Conservation (phyloP, 2,113 vertebrate species). For the Menura novaehollandiae region DNA sequence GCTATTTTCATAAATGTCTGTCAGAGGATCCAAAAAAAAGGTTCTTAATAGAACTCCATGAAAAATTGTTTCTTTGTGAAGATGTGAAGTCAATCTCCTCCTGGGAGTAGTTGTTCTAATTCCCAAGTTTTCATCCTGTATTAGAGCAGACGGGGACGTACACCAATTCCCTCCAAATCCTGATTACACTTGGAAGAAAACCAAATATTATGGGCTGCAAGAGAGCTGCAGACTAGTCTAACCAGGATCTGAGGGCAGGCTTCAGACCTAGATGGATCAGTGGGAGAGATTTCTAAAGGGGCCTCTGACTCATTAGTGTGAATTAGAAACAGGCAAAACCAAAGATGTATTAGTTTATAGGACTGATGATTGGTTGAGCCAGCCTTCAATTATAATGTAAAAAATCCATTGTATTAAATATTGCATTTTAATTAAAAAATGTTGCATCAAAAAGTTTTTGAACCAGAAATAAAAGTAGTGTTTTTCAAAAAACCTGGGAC, state of each 20-base stretch:
- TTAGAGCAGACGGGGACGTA: not conserved
- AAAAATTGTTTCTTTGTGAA: not conserved
- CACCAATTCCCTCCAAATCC: rapidly evolving
- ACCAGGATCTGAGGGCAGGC: not conserved
- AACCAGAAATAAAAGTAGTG: not conserved
- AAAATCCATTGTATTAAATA: not conserved
- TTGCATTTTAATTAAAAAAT: not conserved
- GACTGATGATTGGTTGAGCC: not conserved
- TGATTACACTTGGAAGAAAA: not conserved
- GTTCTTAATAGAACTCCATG: not conserved
- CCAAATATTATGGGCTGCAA: not conserved
- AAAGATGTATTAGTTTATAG: not conserved
- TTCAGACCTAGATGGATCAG: not conserved
- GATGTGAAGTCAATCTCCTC: not conserved
- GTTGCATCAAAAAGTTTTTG: not conserved
- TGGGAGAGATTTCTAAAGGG: not conserved
- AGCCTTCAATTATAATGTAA: not conserved
- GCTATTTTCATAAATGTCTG: not conserved
- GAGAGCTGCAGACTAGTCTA: not conserved
- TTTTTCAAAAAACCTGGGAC: not conserved
- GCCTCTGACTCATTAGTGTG: not conserved
- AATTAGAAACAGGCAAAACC: not conserved
- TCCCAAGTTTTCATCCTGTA: not conserved
- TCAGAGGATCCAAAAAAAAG: not conserved
- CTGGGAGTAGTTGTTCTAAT: not conserved